Evolutionary conservation across 2,113 vertebrate species (phyloP).

Genomic region (Phoenicopterus ruber): DNA sequence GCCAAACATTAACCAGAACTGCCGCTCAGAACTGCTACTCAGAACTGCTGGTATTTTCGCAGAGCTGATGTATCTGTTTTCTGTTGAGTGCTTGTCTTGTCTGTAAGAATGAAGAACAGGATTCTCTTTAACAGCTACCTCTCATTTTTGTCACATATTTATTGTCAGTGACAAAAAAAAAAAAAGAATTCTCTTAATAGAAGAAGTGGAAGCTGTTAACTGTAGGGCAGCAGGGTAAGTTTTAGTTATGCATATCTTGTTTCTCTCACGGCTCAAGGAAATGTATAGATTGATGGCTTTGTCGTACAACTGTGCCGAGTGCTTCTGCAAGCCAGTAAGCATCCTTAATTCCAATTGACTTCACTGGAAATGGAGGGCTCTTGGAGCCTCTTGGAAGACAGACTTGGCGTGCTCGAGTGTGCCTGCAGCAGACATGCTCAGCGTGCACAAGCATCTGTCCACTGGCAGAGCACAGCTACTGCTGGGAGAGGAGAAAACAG

Average conservation of each 20-base stretch:
- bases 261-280: not conserved
- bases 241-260: not conserved
- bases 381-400: not conserved
- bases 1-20: conserved; percentile 8
- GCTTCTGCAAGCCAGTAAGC: not conserved
- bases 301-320: not conserved
- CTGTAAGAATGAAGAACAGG: not conserved
- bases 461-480: not conserved
- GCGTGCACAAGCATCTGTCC: not conserved
- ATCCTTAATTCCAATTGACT: not conserved
- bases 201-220: not conserved
- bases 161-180: not conserved
- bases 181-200: not conserved
- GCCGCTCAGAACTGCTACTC: not conserved
- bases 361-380: not conserved
- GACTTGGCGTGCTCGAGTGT: not conserved
- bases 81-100: fast-evolving
- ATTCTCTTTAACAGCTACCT: not conserved
- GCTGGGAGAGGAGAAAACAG: not conserved
- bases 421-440: not conserved
- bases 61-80: not conserved
- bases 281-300: not conserved
- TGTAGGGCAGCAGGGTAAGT: not conserved
- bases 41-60: not conserved
- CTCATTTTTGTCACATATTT: not conserved